Conservation (phyloP, 2,113 vertebrate genomes). For the Lethenteron camtschaticum region DNA sequence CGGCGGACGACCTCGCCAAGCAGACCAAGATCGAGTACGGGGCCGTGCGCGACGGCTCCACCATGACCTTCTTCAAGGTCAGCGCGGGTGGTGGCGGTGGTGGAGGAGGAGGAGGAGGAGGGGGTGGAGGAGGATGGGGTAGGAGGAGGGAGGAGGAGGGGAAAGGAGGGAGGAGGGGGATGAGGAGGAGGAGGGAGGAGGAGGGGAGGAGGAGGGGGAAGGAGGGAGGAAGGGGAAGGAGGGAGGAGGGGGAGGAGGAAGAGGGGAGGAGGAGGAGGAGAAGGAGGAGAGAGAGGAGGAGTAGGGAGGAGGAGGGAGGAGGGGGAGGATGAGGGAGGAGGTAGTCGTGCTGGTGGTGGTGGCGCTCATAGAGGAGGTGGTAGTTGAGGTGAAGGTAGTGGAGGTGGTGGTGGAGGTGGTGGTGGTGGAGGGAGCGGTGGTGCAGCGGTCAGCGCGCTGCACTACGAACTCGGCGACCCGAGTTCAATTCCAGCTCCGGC, state of each 20-base stretch:
- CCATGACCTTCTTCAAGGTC: slow-evolving; percentile 98
- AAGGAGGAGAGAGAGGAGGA: neutral
- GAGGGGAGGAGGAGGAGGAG: neutral
- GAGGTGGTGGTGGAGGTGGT: too few species aligned
- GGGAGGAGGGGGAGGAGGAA: neutral
- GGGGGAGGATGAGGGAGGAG: neutral
- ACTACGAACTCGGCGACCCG: too few species aligned
- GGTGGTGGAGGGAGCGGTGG: too few species aligned
- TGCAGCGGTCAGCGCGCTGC: too few species aligned
- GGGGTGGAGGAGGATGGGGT: too few species aligned
- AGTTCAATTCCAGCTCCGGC: too few species aligned
- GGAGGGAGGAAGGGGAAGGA: neutral
- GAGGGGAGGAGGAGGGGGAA: neutral
- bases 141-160: too few species aligned
- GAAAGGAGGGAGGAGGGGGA: too few species aligned
- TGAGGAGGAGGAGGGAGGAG: neutral
- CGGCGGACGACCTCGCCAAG: slow-evolving; percentile 83
- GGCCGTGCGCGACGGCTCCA: slow-evolving; percentile 76
- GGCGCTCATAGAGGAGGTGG: too few species aligned
- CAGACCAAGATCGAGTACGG: slow-evolving; percentile 96
- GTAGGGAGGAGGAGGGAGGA: neutral
- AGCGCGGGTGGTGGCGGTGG: slow-evolving; percentile 9
- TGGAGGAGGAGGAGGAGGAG: too few species aligned
- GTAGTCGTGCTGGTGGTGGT: neutral
- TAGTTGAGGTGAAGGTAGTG: too few species aligned